Percentiles rank a stretch among this genome's conserved stretches.
phyloP scores from a whole-genome alignment of 2,888 invertebrate genomes.

The Sylvicola cinctus region DNA sequence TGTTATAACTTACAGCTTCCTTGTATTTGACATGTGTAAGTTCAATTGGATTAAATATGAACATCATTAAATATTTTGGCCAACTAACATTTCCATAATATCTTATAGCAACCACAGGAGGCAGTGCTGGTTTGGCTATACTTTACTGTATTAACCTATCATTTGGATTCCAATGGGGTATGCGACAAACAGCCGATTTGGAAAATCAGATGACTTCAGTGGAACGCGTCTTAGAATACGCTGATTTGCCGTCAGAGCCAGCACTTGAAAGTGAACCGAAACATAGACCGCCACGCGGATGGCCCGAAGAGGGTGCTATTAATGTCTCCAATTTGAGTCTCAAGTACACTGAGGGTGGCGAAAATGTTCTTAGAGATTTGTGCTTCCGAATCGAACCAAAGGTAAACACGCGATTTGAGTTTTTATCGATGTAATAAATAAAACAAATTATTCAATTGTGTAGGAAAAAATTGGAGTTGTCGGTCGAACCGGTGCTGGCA shows the following conservation, averaged over 20 bases:
- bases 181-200: conserved; percentile 78
- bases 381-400: conserved; percentile 36
- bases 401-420: too few relatives aligned
- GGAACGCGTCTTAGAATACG: conserved; percentile 56
- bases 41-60: too few relatives aligned
- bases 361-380: conserved; percentile 54
- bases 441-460: too few relatives aligned
- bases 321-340: conserved; percentile 47
- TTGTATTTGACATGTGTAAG: too few relatives aligned
- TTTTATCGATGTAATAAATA: too few relatives aligned
- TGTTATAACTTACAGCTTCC: conserved; percentile 68
- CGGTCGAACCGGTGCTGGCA: conserved; percentile 56
- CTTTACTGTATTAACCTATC: conserved; percentile 62
- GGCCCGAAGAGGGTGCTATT: conserved; percentile 52
- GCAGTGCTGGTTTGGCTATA: conserved; percentile 58
- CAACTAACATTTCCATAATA: too few relatives aligned
- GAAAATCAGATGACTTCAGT: conserved; percentile 81
- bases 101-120: conserved; percentile 42
- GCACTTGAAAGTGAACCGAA: too few relatives aligned
- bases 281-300: too few relatives aligned
- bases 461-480: conserved; percentile 55
- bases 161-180: conserved; percentile 56
- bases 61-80: too few relatives aligned
- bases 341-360: conserved; percentile 39
- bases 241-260: conserved; percentile 24